These are phyloP conservation scores for Bucorvus abyssinicus DNA, from an alignment of 2,797 vertebrate species.

Conservation along the genomic window DNA sequence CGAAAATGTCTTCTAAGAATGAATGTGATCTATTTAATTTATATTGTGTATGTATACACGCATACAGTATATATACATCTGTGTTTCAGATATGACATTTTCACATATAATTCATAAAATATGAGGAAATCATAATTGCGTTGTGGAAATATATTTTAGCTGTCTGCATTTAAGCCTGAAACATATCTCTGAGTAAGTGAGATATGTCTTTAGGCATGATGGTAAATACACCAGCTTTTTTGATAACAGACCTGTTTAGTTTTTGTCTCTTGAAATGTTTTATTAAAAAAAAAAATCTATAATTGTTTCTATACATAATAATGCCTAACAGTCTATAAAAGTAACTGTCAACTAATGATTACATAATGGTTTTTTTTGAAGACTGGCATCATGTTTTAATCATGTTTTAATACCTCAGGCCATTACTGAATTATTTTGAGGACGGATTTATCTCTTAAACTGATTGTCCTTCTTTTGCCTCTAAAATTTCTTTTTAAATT, in stretches of 20 bases:
- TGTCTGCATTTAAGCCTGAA: not conserved
- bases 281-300: not conserved
- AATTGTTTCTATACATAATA: not conserved
- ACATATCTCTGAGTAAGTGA: not conserved
- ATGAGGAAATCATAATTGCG: not conserved
- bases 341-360: not conserved
- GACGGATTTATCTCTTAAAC: not conserved
- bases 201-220: not conserved
- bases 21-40: not conserved
- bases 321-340: not conserved
- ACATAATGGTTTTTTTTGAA: not conserved
- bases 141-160: not conserved
- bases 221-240: not conserved
- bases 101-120: not conserved
- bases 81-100: not conserved
- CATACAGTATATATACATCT: not conserved
- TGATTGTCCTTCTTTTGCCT: not conserved
- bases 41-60: fast-evolving
- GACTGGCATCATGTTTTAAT: not conserved
- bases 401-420: not conserved
- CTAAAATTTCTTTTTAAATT: not conserved
- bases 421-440: not conserved
- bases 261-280: not conserved
- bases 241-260: not conserved
- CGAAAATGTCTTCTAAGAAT: not conserved